Base-by-base conservation (phyloP, 2,113 vertebrate genomes). In the Datnioides undecimradiatus region DNA sequence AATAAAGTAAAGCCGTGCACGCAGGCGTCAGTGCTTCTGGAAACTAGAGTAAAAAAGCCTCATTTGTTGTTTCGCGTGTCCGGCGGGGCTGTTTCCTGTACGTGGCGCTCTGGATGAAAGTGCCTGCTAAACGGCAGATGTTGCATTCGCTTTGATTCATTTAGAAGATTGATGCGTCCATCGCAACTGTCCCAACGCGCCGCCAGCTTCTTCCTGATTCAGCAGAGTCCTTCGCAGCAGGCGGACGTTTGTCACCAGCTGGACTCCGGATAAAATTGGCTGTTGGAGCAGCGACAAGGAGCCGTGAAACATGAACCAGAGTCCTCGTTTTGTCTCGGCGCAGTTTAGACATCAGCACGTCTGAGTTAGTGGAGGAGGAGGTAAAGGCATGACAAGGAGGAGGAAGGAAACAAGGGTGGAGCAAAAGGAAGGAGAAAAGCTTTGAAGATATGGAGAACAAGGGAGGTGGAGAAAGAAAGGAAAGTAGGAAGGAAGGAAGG, bases 81-180 rank as follows among this genome's bases (percentile, higher is more conserved):
- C 48, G 31, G 6, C 14, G 2, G 13, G 3, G 19, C 27, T 29
- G 11, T 5, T 64, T 48, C 58, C 70, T 64, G 54, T 40, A 0
- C 5, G 38, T 21, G 38, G 25, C n/a, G 38, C 64, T 76, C 14
- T 40, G 62, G 38, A 40, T 59, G 77, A 13, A 60, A 23, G 54
- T 6, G 0, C 1, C 25, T 74, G 86, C 83, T 78, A 84, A 77
- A 29, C 58, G 31, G 71, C 89, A 90, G 89, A 82, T 89, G 89
- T 86, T 86, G 60, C 27, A 60, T 87, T 71, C 79, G 63, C 73
- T 77, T 82, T 87, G 87, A 89, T 82, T 87, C 85, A 87, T 89
- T 89, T 80, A 84, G 58, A 79, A 89, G 89, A 91, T 80, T 54
- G 89, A 91, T 91, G 85, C 27, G n/a, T 82, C 78, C 75, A 34